Evolutionary conservation across 2,113 vertebrate genomes (phyloP), one percentile per base, ranked within the genome.

Genomic region (Leuciscus idus): DNA sequence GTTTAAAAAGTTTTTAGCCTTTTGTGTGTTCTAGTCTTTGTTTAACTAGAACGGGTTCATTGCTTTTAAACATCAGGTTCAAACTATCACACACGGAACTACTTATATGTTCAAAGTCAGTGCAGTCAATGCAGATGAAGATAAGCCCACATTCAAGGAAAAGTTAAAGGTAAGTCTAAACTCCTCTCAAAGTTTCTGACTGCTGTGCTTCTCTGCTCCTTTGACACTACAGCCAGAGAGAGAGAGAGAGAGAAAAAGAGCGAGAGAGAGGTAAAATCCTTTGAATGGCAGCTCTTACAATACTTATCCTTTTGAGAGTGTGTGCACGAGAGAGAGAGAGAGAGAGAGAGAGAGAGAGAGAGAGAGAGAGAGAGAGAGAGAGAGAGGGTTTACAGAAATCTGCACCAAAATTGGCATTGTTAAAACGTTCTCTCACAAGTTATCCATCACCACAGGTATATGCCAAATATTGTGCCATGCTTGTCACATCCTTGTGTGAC

Each of bases 111-210:
- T 81, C 78, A 62, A 13, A 80, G 55, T 26, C 4, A 55, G 5
- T n/a, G 77, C 6, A 39, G 19, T 43, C 33, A 61, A 61, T 61
- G 77, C 61, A 43, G 55, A 79, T 79, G 15, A 81, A 62, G 36
- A 62, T n/a, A 62, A 46, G 57, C 8, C 19, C 23, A 10, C 57
- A 81, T 64, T 43, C 46, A 64, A 81, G 33, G 78, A 15, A 26
- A 64, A 81, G 57, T 80, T 39, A n/a, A 28, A 62, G n/a, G 46
- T 64, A 46, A 62, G 17, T 26, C 13, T 15, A 10, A 64, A 64
- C 33, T 39, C 23, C 26, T 62, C 11, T 19, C 57, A 80, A 62
- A 64, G 33, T 64, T 81, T 64, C 7, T 64, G 55, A 61, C 33
- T 28, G 52, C 33, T 46, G 52, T 48, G n/a, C 62, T 15, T 46